Base-by-base conservation (phyloP, 2,888 invertebrate species). In the Drosophila koepferae region DNA sequence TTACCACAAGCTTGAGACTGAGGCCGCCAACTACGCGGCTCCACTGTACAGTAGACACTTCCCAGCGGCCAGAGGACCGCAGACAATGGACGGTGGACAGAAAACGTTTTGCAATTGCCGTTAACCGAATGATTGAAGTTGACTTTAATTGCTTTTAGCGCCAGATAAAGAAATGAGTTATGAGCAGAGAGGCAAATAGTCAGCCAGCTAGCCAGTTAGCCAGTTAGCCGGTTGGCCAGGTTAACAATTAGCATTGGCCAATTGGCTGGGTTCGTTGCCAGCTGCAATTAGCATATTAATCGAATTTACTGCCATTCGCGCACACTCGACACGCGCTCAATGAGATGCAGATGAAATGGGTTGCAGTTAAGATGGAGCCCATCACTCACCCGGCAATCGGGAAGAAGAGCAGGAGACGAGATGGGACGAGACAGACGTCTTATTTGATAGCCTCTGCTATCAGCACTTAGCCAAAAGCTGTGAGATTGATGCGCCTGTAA, bases 251-350 rank as follows among this genome's bases (percentile, higher is more conserved):
- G 23, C 23, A 23, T 23, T 23, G 51, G 54, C 54, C 61, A 73
- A 59, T 68, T 64, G 46, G 48, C 36, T 28, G 53, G 44, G 59
- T 61, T 44, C 34, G 34, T 51, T n/a, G 9, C 58, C 62, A 72
- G 72, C 77, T 77, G 73, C 81, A 63, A 83, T 89, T 86, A 81
- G 75, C 86, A 86, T 86, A 71, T 82, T 87, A 78, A 86, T 78
- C 74, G 89, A 89, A 87, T 82, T 87, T 77, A 78, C 78, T 61
- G 72, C 41, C 36, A 46, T 55, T 64, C 63, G 46, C 51, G 51
- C 65, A n/a, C 72, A 77, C 68, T 74, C 76, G 77, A 72, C 77
- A 65, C 67, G 56, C 53, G 69, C 46, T 34, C 34, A 36, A 51
- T 20, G 31, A 54, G 38, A 16, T 31, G 60, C 46, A 51, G 49